Evolutionary conservation across 2,888 invertebrate genomes (phyloP), one percentile per base, ranked within the genome.

Genomic region (Volucella inanis): DNA sequence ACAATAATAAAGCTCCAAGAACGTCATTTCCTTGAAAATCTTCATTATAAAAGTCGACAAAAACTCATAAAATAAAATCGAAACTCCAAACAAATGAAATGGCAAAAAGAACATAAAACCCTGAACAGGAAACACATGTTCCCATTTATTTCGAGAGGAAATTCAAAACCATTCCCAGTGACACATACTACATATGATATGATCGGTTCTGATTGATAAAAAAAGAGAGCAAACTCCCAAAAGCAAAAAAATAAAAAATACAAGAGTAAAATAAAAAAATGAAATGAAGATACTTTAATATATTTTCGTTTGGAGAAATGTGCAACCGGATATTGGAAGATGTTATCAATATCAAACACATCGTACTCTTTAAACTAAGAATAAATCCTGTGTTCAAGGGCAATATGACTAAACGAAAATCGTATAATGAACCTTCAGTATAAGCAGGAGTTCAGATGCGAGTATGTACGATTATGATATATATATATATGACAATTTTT

Each of bases 301-400:
- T 78, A 68, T 57, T 64, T 78, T 65, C 77, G 52, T 72, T 65
- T 65, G 39, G 49, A 12, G 12, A 18, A 18, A 41, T 62, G 55
- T 61, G 70, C 64, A 65, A 55, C 61, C 84, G 84, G 84, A 84
- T 84, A 84, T 84, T 84, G 84, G 75, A 8, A 79, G 79, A 84
- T 84, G 65, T 71, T 84, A 84, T 84, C 84, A 45, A 22, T 43
- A n/a, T 52, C 59, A 74, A 64, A 68, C 54, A 61, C 39, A 76
- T 76, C 70, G 55, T 64, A 47, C 57, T 43, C 31, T 45, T 14
- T 6, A 45, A 65, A 65, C 39, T 18, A 71, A 41, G 76, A 41
- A 50, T 64, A 39, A 50, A 45, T 43, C 52, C 18, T 43, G 50
- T 50, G 31, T 38, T 15, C 59, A 31, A 41, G 14, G 47, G 31